phyloP scores from a whole-genome alignment of 2,888 invertebrate genomes.

The Drosophila mulleri region DNA sequence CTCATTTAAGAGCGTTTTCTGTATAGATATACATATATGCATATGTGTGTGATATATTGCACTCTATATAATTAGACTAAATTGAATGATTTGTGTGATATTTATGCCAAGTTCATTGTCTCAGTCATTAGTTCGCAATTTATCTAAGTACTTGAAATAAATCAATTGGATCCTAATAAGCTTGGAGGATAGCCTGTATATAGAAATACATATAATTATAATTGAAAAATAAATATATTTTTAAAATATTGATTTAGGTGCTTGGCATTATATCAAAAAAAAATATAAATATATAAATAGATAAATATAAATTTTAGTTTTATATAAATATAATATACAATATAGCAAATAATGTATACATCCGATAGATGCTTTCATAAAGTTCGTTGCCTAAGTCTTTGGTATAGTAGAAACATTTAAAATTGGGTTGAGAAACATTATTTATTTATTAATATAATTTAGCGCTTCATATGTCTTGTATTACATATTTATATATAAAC shows the following conservation, averaged over 20 bases:
- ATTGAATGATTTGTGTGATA: background rate
- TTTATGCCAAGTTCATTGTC: conserved; percentile 57
- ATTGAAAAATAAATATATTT: background rate
- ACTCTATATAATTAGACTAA: background rate
- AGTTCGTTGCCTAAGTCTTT: conserved; percentile 51
- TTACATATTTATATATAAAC: background rate
- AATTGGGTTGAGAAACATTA: background rate
- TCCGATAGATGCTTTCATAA: too few relatives aligned
- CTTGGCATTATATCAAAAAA: background rate
- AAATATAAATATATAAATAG: background rate
- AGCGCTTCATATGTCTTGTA: too few relatives aligned
- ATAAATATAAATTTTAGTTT: background rate
- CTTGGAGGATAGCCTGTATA: background rate
- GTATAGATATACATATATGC: too few relatives aligned
- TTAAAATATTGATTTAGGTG: background rate
- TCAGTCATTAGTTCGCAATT: conserved; percentile 20
- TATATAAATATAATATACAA: too few relatives aligned
- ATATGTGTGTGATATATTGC: background rate
- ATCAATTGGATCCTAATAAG: background rate
- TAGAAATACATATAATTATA: too few relatives aligned
- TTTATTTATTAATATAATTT: background rate
- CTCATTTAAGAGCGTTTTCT: background rate
- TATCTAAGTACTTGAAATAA: background rate
- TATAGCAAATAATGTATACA: background rate
- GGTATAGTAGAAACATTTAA: background rate